Evolutionary conservation across 1,140 invertebrate genomes (phyloP).

Genomic region (Colletes latitarsis): DNA sequence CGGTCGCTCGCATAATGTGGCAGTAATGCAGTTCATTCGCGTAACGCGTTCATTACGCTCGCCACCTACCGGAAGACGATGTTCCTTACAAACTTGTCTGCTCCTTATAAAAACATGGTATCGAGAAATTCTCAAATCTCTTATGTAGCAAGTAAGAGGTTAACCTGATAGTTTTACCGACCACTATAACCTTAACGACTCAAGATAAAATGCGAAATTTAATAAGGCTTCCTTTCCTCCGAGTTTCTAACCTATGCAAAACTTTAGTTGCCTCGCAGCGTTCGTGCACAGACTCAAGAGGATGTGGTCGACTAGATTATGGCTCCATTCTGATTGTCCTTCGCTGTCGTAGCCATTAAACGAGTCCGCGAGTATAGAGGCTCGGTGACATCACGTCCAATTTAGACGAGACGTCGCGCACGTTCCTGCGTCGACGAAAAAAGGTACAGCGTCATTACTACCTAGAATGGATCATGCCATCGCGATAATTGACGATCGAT

Average conservation of each 20-base stretch:
- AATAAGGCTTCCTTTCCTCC: no score
- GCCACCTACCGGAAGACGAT: background rate
- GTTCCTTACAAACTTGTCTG: background rate
- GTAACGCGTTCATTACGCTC: background rate
- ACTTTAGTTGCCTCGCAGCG: no score
- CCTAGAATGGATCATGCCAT: background rate
- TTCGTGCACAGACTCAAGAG: no score
- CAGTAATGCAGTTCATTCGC: slow-evolving; percentile 1
- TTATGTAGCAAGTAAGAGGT: background rate
- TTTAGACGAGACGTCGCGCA: slow-evolving; percentile 45
- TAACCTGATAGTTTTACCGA: no score
- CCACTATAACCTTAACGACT: no score
- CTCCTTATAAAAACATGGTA: background rate
- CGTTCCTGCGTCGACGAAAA: slow-evolving; percentile 4
- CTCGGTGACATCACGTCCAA: slow-evolving; percentile 63
- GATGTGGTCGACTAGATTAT: slow-evolving; percentile 4
- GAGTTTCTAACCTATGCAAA: no score
- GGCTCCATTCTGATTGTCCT: slow-evolving; percentile 57
- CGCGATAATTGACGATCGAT: slow-evolving; percentile 29
- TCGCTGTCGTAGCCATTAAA: slow-evolving; percentile 55
- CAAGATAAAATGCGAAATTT: no score
- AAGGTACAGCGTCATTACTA: slow-evolving; percentile 28
- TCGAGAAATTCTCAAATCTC: no score
- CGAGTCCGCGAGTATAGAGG: slow-evolving; percentile 39
- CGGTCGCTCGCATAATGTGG: background rate